Evolutionary conservation across 1,140 invertebrate species (phyloP), one percentile per base, ranked within the genome.

Genomic region (Drosophila fuyamai): DNA sequence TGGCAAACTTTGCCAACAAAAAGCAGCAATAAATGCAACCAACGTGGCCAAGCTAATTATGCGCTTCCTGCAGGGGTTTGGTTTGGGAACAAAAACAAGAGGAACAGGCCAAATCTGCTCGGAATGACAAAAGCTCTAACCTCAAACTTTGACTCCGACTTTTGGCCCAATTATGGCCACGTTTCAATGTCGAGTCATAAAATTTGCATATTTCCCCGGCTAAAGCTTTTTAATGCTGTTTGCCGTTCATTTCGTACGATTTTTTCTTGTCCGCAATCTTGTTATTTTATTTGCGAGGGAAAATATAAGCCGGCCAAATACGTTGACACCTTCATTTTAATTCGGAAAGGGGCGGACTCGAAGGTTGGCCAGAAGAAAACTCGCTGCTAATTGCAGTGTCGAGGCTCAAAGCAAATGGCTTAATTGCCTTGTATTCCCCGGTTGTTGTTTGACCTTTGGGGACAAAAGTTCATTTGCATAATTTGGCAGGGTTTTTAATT

Each of bases 311-410:
- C 48, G 41, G 72, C 47, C 56, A 83, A 88, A 83, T 84, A 89
- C 65, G 84, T 89, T 89, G 84, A 84, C 84, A 89, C 84, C 84
- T 89, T 67, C 43, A 14, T 75, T 76, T 76, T 76, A 46, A 80
- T 78, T 72, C 60, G 40, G 43, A 13, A 23, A 41, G 41, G 44
- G 57, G 43, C 32, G 16, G 53, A 27, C 10, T 16, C 14, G 13
- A 8, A 16, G 29, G 60, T 70, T 47, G 62, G 38, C 58, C 48
- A 53, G 51, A 75, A 44, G 29, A 55, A 63, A 78, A 76, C 57
- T 68, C 67, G 47, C 58, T 78, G 73, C 84, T 88, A 88, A 88
- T 88, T 89, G 84, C 84, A 80, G 71, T 55, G 70, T 71, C 73
- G 81, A 67, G 80, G 84, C 84, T 83, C 67, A 72, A 58, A 77